These are phyloP conservation scores for Pseudomugil tenellus DNA, from an alignment of 2,797 vertebrate genomes.

Conservation along the genomic window DNA sequence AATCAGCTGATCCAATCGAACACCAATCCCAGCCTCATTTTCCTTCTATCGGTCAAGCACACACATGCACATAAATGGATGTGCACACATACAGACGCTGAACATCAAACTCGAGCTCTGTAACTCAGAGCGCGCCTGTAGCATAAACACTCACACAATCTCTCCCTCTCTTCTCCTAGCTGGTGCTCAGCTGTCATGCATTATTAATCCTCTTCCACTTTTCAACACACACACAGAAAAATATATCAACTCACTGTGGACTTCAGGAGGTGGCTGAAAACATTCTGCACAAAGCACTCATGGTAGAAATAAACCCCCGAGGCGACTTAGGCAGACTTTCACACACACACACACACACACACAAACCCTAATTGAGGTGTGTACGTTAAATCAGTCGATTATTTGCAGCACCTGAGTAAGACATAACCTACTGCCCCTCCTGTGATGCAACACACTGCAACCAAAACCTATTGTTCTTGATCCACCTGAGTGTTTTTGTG, in stretches of 20 bases:
- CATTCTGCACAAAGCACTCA: constrained; percentile 42
- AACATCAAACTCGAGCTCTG: constrained; percentile 58
- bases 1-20: constrained; percentile 71
- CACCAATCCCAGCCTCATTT: constrained; percentile 12
- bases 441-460: constrained; percentile 77
- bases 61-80: constrained; percentile 12
- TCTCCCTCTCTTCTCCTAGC: constrained; percentile 42
- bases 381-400: constrained; percentile 47
- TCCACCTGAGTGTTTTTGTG: constrained; percentile 66
- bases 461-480: constrained; percentile 59
- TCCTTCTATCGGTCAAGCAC: constrained; percentile 43
- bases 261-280: constrained; percentile 50
- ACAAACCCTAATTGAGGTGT: constrained; percentile 19
- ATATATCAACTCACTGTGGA: constrained; percentile 45
- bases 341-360: constrained; percentile 12
- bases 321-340: constrained; percentile 37
- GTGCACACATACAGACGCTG: constrained; percentile 17
- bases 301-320: constrained; percentile 34
- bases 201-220: constrained; percentile 74
- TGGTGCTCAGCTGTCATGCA: constrained; percentile 72
- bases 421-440: constrained; percentile 49
- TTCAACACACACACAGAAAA: constrained; percentile 37
- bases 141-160: constrained; percentile 66
- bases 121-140: constrained; percentile 67
- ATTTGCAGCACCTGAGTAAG: constrained; percentile 36